phyloP scores from a whole-genome alignment of 2,888 invertebrate genomes.

The Scaptomyza parva region DNA sequence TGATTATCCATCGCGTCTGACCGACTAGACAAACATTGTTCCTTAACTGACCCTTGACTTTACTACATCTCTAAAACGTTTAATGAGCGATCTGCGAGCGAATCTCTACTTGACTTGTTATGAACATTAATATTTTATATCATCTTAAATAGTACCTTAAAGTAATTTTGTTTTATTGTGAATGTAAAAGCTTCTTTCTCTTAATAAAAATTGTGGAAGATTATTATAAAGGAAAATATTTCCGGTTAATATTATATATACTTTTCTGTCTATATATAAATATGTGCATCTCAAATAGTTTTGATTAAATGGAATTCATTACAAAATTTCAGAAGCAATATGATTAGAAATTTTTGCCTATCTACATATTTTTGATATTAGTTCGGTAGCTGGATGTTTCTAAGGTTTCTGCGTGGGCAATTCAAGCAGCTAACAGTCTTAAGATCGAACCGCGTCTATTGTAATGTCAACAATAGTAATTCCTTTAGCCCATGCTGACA shows the following conservation, averaged over 20 bases:
- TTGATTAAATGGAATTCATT: not conserved
- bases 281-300: not conserved
- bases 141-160: not conserved
- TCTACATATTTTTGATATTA: conserved; percentile 29
- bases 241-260: too few relatives aligned
- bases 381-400: conserved; percentile 14
- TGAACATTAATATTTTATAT: not conserved
- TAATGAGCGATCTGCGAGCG: not conserved
- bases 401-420: conserved; percentile 15
- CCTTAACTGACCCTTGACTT: not conserved
- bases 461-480: conserved; percentile 20
- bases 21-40: not conserved
- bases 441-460: not conserved
- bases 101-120: not conserved
- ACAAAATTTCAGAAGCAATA: not conserved
- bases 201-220: too few relatives aligned
- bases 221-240: too few relatives aligned
- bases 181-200: too few relatives aligned
- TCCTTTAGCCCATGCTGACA: conserved; percentile 17
- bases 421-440: conserved; percentile 5
- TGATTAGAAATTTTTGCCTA: not conserved
- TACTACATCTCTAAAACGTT: not conserved
- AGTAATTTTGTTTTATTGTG: not conserved
- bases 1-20: conserved; percentile 3
- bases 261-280: too few relatives aligned